Evolutionary conservation across 2,797 vertebrate species (phyloP).

Genomic region (Danionella dracula): DNA sequence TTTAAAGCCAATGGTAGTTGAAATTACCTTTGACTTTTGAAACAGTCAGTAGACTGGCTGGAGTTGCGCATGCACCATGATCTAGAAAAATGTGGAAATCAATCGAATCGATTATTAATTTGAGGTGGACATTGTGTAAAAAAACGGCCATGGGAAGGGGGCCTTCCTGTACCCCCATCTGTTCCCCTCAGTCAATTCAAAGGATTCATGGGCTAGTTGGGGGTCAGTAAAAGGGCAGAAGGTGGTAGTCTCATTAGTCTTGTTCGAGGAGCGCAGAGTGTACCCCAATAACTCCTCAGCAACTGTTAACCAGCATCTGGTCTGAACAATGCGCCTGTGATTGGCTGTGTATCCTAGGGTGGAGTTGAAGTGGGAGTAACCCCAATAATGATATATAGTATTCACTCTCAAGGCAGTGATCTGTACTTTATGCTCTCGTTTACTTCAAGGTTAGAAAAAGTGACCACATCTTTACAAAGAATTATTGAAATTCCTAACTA

Average conservation of each 20-base stretch:
- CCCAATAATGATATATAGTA: conserved; percentile 1
- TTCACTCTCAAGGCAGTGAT: conserved; percentile 13
- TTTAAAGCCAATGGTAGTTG: too few relatives aligned
- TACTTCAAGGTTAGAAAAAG: conserved; percentile 15
- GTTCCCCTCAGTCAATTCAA: conserved; percentile 31
- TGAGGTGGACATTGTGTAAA: conserved; percentile 7
- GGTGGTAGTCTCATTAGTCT: conserved; percentile 39
- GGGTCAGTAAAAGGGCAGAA: conserved; percentile 28
- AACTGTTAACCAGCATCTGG: conserved; percentile 21
- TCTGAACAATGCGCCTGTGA: background rate
- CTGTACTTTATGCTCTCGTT: conserved; percentile 1
- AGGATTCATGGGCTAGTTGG: conserved; percentile 17
- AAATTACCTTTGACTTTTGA: too few relatives aligned
- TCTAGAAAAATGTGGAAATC: too few relatives aligned
- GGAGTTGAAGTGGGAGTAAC: background rate
- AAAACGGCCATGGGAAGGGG: background rate
- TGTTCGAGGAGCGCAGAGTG: conserved; percentile 16
- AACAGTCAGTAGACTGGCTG: too few relatives aligned
- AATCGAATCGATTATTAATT: conserved; percentile 11
- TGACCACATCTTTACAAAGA: background rate
- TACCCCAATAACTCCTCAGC: conserved; percentile 21
- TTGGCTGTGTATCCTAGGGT: background rate
- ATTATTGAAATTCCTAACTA: conserved; percentile 8
- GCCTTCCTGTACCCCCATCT: conserved; percentile 31
- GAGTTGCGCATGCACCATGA: too few relatives aligned